These are phyloP conservation scores for Plestiodon gilberti DNA, from an alignment of 2,113 vertebrate genomes.

Conservation along the genomic window DNA sequence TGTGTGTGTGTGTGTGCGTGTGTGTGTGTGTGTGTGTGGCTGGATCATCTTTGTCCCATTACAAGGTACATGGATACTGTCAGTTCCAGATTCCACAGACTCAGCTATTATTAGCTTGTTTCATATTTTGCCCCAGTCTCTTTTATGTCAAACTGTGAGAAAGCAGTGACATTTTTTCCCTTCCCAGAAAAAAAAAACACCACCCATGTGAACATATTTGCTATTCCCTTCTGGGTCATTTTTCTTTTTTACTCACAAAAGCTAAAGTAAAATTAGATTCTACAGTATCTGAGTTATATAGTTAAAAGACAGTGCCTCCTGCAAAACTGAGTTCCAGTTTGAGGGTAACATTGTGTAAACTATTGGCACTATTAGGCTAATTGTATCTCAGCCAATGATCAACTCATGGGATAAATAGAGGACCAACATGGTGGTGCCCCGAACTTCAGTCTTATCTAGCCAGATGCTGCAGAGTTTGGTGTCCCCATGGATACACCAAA, in stretches of 20 bases:
- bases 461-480: too few relatives aligned
- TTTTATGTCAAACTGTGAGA: constrained; percentile 30
- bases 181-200: constrained; percentile 31
- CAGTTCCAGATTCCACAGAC: constrained; percentile 7
- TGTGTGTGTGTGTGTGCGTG: too few relatives aligned
- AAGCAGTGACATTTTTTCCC: constrained; percentile 25
- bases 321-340: not conserved
- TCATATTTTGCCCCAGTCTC: constrained; percentile 10
- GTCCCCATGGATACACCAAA: too few relatives aligned
- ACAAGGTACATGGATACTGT: constrained; percentile 9
- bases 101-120: constrained; percentile 30
- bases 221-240: constrained; percentile 33
- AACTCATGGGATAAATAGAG: too few relatives aligned
- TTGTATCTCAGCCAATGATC: too few relatives aligned
- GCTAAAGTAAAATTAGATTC: not conserved
- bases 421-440: too few relatives aligned
- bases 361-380: too few relatives aligned
- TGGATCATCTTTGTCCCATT: not conserved
- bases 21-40: too few relatives aligned
- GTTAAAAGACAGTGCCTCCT: constrained; percentile 6
- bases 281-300: constrained; percentile 32
- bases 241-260: constrained; percentile 10
- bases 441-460: too few relatives aligned
- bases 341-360: not conserved
- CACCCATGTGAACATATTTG: constrained; percentile 26